phyloP scores from a whole-genome alignment of 2,113 vertebrate species.

The Phoxinus phoxinus region DNA sequence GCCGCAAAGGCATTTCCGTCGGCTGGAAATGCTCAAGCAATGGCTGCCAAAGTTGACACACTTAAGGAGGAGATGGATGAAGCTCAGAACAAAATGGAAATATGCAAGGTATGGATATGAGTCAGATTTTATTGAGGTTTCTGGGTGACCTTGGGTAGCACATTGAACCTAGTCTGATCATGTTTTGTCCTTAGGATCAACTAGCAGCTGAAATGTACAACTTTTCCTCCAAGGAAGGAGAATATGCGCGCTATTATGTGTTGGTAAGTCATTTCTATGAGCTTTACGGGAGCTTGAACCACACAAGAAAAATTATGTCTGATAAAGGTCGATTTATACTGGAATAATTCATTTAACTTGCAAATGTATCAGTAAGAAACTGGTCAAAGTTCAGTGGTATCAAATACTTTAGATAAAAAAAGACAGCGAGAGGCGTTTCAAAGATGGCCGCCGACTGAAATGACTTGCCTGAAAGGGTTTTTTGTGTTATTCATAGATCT shows the following conservation, averaged over 20 bases:
- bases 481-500: background rate
- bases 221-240: conserved; percentile 94
- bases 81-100: conserved; percentile 95
- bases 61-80: conserved; percentile 98
- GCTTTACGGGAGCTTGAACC: background rate
- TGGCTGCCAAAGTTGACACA: conserved; percentile 89
- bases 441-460: too few species aligned
- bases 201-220: conserved; percentile 96
- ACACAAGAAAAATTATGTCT: background rate
- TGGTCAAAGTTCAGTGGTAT: background rate
- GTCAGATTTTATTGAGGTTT: background rate
- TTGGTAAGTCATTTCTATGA: conserved; percentile 77
- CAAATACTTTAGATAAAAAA: too few species aligned
- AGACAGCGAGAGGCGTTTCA: too few species aligned
- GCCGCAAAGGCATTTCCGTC: conserved; percentile 82
- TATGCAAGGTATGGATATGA: conserved; percentile 74
- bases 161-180: background rate
- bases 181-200: conserved; percentile 82
- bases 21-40: conserved; percentile 85
- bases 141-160: background rate
- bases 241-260: conserved; percentile 89
- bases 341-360: background rate
- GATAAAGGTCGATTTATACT: background rate
- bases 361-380: background rate
- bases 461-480: too few species aligned